These are phyloP conservation scores for Blastobasis adustella DNA, from an alignment of 2,888 invertebrate genomes.

Conservation along the genomic window DNA sequence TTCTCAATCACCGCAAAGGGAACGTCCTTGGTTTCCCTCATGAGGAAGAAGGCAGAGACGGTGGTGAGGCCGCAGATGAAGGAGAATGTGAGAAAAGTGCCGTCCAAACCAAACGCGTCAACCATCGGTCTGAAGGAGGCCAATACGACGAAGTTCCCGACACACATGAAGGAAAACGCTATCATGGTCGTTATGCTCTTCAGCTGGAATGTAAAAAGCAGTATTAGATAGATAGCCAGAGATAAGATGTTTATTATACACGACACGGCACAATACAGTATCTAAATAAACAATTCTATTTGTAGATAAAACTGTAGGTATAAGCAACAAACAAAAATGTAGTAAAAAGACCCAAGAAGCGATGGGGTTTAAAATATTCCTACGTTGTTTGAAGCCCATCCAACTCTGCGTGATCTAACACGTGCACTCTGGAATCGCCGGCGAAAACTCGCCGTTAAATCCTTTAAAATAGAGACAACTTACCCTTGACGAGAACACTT, in stretches of 20 bases:
- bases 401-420: neutral
- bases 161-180: conserved; percentile 16
- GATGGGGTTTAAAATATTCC: too few species aligned
- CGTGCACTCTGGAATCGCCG: too few species aligned
- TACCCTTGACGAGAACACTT: conserved; percentile 32
- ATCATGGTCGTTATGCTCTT: conserved; percentile 24
- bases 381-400: too few species aligned
- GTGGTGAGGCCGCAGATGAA: conserved; percentile 24
- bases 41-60: conserved; percentile 25
- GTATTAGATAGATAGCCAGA: too few species aligned
- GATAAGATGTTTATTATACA: too few species aligned
- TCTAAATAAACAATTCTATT: too few species aligned
- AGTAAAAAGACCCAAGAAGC: too few species aligned
- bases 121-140: conserved; percentile 21
- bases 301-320: too few species aligned
- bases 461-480: neutral
- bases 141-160: conserved; percentile 25
- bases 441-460: too few species aligned
- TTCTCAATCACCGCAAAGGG: conserved; percentile 31
- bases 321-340: too few species aligned
- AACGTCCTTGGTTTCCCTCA: conserved; percentile 48
- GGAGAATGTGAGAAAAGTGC: conserved; percentile 41
- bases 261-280: too few species aligned
- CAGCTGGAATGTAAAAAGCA: conserved; percentile 21
- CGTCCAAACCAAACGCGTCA: conserved; percentile 33